A percentile compares a stretch with the other conserved stretches of the same genome.
phyloP scores from a whole-genome alignment of 2,113 vertebrate genomes.

The Fregetta grallaria region DNA sequence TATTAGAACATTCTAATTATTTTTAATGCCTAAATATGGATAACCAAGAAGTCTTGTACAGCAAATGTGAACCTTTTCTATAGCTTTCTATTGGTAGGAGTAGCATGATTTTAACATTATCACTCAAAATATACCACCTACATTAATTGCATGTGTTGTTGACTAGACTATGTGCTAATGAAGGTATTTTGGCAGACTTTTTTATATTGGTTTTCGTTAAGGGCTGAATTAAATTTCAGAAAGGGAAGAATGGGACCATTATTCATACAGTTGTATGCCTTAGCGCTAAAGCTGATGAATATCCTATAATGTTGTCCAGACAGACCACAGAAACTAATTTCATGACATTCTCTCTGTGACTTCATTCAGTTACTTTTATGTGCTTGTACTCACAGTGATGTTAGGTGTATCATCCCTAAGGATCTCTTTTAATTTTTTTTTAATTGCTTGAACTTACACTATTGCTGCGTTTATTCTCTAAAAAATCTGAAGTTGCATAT shows the following conservation, averaged over 20 bases:
- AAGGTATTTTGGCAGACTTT: background rate
- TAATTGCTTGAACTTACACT: background rate
- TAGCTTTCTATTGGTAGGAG: background rate
- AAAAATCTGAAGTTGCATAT: background rate
- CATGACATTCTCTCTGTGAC: background rate
- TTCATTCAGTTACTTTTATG: background rate
- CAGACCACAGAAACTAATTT: background rate
- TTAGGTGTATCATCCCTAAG: background rate
- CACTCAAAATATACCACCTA: background rate
- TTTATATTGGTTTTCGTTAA: background rate
- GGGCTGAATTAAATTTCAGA: background rate
- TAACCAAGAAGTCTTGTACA: background rate
- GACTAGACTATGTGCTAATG: background rate
- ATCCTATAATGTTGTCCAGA: background rate
- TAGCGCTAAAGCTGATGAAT: background rate
- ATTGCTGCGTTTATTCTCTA: background rate
- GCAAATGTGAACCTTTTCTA: background rate
- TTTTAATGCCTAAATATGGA: background rate
- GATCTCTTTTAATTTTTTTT: background rate
- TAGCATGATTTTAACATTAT: background rate
- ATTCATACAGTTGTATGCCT: accelerated
- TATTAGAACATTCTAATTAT: background rate
- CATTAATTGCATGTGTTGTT: background rate
- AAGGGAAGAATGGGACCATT: background rate
- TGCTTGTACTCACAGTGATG: background rate